These are phyloP conservation scores for Hylomyscus alleni DNA, from an alignment of 2,797 vertebrate species.

Conservation along the genomic window DNA sequence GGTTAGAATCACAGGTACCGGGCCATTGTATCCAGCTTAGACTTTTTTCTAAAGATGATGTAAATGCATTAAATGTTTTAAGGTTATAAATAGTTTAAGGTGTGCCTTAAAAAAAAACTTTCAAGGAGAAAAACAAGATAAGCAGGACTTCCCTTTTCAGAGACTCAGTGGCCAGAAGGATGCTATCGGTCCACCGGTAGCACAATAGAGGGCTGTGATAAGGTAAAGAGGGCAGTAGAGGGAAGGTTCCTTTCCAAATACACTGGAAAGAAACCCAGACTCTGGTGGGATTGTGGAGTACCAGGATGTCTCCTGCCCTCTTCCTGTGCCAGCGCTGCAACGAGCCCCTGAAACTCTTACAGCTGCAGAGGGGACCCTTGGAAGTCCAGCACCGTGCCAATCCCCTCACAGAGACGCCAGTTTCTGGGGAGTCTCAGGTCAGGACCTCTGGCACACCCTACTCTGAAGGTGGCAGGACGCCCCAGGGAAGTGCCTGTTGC, in stretches of 20 bases:
- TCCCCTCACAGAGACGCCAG: fast-evolving
- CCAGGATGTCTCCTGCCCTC: background rate
- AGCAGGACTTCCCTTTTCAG: background rate
- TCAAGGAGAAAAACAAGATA: background rate
- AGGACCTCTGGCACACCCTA: fast-evolving
- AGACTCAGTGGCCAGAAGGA: background rate
- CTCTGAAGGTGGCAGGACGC: fast-evolving
- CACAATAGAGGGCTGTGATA: background rate
- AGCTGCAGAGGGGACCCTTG: fast-evolving
- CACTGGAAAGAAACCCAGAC: background rate
- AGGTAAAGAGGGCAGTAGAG: background rate
- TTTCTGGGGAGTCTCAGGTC: background rate
- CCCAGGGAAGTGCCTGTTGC: conserved; percentile 81
- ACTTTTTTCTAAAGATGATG: conserved; percentile 35
- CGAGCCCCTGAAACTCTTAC: background rate
- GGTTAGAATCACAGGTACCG: background rate
- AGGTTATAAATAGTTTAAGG: conserved; percentile 48
- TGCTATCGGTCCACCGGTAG: background rate
- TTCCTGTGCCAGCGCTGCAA: conserved; percentile 73
- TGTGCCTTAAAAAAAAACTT: background rate
- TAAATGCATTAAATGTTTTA: conserved; percentile 36
- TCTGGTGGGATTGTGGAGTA: fast-evolving
- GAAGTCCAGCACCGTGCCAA: background rate
- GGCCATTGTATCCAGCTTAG: too few relatives aligned
- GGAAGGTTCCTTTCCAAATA: background rate